Evolutionary conservation across 2,113 vertebrate species (phyloP).

Genomic region (Psilopogon haemacephalus): DNA sequence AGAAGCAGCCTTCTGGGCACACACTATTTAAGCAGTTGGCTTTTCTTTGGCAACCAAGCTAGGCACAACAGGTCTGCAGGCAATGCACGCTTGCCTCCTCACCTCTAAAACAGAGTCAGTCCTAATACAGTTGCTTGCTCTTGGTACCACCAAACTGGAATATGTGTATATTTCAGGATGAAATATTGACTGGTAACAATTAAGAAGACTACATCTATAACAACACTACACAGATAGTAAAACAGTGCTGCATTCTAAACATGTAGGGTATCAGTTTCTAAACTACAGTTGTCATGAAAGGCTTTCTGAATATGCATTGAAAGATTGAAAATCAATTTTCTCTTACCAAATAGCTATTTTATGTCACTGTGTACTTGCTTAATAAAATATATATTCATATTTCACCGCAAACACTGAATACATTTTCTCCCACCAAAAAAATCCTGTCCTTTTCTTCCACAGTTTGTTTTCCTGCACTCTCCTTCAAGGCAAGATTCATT

Average conservation of each 20-base stretch:
- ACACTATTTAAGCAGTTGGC: neutral
- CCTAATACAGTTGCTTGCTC: neutral
- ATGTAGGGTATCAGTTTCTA: neutral
- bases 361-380: neutral
- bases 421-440: neutral
- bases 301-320: neutral
- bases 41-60: neutral
- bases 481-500: neutral
- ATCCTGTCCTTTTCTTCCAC: neutral
- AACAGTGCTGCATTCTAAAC: neutral
- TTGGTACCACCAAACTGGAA: neutral
- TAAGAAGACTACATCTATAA: too few relatives aligned
- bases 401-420: neutral
- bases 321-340: slow-evolving; percentile 23
- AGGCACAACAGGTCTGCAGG: neutral
- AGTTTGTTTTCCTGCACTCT: neutral
- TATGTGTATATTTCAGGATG: neutral
- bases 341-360: slow-evolving; percentile 15
- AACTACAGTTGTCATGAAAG: neutral
- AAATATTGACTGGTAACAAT: neutral
- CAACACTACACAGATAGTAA: neutral
- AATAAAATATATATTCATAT: slow-evolving; percentile 29
- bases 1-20: neutral
- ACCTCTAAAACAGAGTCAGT: neutral
- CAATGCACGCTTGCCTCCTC: accelerated